A percentile compares a stretch with the other conserved stretches of the same genome.
Conservation (phyloP, 2,113 vertebrate species). For the Hippolais icterina region DNA sequence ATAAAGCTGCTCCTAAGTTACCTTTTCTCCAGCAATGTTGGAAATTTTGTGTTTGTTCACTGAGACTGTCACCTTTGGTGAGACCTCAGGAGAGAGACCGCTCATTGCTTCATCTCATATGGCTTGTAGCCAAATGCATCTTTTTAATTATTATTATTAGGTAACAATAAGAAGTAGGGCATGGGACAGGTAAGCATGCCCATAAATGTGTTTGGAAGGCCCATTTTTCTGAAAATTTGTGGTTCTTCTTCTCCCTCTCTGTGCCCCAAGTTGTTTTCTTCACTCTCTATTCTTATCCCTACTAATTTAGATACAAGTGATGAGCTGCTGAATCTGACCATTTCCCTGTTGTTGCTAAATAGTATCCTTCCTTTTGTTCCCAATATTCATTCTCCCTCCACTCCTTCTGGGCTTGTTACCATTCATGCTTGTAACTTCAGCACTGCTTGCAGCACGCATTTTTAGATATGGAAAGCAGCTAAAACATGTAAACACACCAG, state of each 20-base stretch:
- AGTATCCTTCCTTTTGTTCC: background rate
- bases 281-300: background rate
- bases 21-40: background rate
- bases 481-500: background rate
- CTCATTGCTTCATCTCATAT: background rate
- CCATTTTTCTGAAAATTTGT: background rate
- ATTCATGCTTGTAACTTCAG: background rate
- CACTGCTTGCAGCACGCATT: background rate
- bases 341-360: background rate
- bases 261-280: background rate
- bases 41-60: background rate
- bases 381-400: background rate
- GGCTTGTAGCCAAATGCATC: background rate
- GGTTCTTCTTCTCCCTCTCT: accelerated
- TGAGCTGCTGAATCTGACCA: background rate
- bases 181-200: too few species aligned
- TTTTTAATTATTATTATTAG: background rate
- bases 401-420: background rate
- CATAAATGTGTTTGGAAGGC: background rate
- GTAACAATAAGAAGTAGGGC: background rate
- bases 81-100: background rate
- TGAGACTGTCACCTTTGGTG: background rate
- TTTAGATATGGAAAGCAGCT: background rate
- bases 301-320: background rate
- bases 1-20: background rate